Evolutionary conservation across 2,888 invertebrate genomes (phyloP).

Genomic region (Leptinotarsa haldemani): DNA sequence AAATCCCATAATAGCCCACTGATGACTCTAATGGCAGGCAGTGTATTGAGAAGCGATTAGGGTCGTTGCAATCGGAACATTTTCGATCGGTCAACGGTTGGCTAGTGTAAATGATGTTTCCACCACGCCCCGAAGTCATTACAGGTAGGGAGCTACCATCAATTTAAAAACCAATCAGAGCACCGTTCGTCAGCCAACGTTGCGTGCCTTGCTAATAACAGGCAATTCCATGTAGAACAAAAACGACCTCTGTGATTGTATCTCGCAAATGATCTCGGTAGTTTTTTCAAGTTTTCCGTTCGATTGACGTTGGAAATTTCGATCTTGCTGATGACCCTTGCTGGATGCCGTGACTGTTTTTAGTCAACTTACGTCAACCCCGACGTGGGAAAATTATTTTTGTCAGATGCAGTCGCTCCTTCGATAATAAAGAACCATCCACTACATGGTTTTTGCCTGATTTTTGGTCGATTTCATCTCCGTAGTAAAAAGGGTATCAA

Average conservation of each 20-base stretch:
- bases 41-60: slow-evolving; percentile 64
- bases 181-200: slow-evolving; percentile 61
- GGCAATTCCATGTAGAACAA: slow-evolving; percentile 62
- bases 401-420: background rate
- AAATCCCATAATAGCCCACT: slow-evolving; percentile 55
- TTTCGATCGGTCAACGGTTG: slow-evolving; percentile 63
- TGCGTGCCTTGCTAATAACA: slow-evolving; percentile 61
- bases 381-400: background rate
- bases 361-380: background rate
- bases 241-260: slow-evolving; percentile 58
- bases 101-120: slow-evolving; percentile 66
- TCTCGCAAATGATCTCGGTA: slow-evolving; percentile 48
- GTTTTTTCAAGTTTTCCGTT: slow-evolving; percentile 40
- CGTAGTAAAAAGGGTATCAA: background rate
- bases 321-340: slow-evolving; percentile 24
- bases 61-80: slow-evolving; percentile 54
- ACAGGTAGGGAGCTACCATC: slow-evolving; percentile 66
- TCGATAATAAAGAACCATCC: no score
- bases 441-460: no score
- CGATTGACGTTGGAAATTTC: slow-evolving; percentile 25
- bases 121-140: slow-evolving; percentile 65
- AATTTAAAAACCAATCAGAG: slow-evolving; percentile 67
- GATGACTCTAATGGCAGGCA: slow-evolving; percentile 61
- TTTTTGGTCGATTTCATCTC: no score
- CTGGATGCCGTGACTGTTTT: slow-evolving; percentile 24